These are phyloP conservation scores for Hestina assimilis DNA, from an alignment of 1,140 invertebrate genomes.

Conservation along the genomic window DNA sequence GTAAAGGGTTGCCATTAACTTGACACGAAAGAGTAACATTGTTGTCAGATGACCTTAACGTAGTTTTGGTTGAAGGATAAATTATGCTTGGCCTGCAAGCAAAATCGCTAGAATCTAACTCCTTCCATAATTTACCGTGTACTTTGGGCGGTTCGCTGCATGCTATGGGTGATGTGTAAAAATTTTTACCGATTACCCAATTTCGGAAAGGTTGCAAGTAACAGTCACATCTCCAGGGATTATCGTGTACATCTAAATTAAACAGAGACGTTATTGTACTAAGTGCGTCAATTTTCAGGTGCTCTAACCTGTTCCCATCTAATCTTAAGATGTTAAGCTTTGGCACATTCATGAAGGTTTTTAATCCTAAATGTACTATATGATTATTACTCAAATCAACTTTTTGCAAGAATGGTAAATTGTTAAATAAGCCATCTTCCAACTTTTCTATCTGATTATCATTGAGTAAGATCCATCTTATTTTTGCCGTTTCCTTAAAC, in stretches of 20 bases:
- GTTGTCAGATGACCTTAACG: slow-evolving; percentile 80
- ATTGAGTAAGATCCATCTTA: slow-evolving; percentile 85
- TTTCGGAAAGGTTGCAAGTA: slow-evolving; percentile 87
- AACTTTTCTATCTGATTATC: slow-evolving; percentile 85
- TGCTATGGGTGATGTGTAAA: slow-evolving; percentile 84
- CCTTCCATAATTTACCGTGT: slow-evolving; percentile 84
- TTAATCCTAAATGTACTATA: slow-evolving; percentile 83
- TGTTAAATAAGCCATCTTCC: slow-evolving; percentile 86
- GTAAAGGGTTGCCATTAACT: slow-evolving; percentile 86
- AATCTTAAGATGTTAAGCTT: slow-evolving; percentile 83
- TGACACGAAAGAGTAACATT: slow-evolving; percentile 88
- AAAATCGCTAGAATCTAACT: slow-evolving; percentile 85
- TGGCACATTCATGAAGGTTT: slow-evolving; percentile 85
- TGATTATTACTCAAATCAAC: slow-evolving; percentile 88
- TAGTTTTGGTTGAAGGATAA: slow-evolving; percentile 74
- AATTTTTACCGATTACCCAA: slow-evolving; percentile 84
- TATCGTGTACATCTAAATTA: slow-evolving; percentile 87
- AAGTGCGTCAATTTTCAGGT: slow-evolving; percentile 80
- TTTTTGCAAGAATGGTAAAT: slow-evolving; percentile 85
- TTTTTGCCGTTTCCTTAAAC: slow-evolving; percentile 83
- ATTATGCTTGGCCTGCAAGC: slow-evolving; percentile 90
- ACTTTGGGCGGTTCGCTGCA: slow-evolving; percentile 85
- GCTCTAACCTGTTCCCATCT: slow-evolving; percentile 85
- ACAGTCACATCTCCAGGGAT: slow-evolving; percentile 94
- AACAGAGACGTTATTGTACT: slow-evolving; percentile 81